A percentile compares a stretch with the other conserved stretches of the same genome.
Evolutionary conservation across 2,888 invertebrate genomes (phyloP).

Genomic region (Gymnosoma rotundatum): DNA sequence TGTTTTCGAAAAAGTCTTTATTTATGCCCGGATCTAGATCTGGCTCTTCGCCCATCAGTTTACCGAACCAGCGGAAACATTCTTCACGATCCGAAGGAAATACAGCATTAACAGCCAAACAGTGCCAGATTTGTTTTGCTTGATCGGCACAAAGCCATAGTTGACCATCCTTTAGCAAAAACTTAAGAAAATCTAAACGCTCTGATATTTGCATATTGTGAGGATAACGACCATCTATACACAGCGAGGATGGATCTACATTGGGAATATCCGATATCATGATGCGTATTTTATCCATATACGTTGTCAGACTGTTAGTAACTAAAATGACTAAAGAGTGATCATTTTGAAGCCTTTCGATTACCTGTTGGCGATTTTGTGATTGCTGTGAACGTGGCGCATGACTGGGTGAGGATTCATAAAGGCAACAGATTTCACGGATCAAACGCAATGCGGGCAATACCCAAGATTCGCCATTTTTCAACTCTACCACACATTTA

Average conservation of each 20-base stretch:
- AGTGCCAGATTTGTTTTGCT: conserved; percentile 98
- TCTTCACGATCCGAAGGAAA: conserved; percentile 96
- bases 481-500: conserved; percentile 97
- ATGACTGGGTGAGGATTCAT: conserved; percentile 87
- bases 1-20: conserved; percentile 97
- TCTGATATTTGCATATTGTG: conserved; percentile 97
- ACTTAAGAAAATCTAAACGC: conserved; percentile 95
- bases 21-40: conserved; percentile 98
- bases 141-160: conserved; percentile 98
- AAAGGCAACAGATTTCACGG: conserved; percentile 96
- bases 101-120: conserved; percentile 95
- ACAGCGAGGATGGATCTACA: conserved; percentile 86
- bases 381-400: conserved; percentile 81
- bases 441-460: conserved; percentile 97
- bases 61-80: conserved; percentile 99
- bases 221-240: conserved; percentile 94
- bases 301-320: conserved; percentile 94
- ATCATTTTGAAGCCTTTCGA: conserved; percentile 94
- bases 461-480: conserved; percentile 94
- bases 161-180: conserved; percentile 96
- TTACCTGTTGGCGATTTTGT: conserved; percentile 88
- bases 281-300: conserved; percentile 93
- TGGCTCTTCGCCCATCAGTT: conserved; percentile 97
- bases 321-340: conserved; percentile 96
- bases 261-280: conserved; percentile 84